A percentile compares a stretch with the other conserved stretches of the same genome.
Conservation (phyloP, 2,888 invertebrate species). For the Idaea biselata region DNA sequence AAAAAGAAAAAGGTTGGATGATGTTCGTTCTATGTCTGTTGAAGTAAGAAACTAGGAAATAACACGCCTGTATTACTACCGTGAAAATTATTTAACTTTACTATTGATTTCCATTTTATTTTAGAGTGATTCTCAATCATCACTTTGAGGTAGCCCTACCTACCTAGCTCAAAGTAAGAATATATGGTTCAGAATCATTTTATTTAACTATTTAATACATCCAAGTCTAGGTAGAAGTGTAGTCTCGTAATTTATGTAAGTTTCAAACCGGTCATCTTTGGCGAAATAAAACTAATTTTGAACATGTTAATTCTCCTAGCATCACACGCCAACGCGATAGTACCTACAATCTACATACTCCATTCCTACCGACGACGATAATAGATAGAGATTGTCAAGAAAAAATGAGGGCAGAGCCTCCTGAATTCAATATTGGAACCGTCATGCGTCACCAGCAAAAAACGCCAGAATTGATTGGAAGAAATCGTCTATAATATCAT, state of each 20-base stretch:
- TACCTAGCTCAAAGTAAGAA: no score
- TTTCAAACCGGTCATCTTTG: no score
- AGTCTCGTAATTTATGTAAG: no score
- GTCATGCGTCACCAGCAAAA: background rate
- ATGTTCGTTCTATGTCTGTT: background rate
- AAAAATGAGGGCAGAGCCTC: background rate
- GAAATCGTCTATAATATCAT: background rate
- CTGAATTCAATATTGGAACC: background rate
- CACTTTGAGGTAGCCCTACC: no score
- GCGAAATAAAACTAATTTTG: no score
- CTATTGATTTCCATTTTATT: background rate
- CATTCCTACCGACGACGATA: background rate
- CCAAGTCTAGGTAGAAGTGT: no score
- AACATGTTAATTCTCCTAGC: no score
- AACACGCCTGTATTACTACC: constrained; percentile 5
- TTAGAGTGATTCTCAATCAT: no score
- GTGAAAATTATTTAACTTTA: background rate
- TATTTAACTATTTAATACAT: no score
- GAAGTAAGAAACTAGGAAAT: background rate
- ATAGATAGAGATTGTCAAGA: background rate
- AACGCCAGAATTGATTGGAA: background rate
- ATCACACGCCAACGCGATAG: no score
- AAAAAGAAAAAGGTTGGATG: background rate
- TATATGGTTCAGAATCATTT: no score
- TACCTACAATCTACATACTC: no score